Evolutionary conservation across 1,140 invertebrate genomes (phyloP), one percentile per base, ranked within the genome.

Genomic region (Eufriesea mexicana): DNA sequence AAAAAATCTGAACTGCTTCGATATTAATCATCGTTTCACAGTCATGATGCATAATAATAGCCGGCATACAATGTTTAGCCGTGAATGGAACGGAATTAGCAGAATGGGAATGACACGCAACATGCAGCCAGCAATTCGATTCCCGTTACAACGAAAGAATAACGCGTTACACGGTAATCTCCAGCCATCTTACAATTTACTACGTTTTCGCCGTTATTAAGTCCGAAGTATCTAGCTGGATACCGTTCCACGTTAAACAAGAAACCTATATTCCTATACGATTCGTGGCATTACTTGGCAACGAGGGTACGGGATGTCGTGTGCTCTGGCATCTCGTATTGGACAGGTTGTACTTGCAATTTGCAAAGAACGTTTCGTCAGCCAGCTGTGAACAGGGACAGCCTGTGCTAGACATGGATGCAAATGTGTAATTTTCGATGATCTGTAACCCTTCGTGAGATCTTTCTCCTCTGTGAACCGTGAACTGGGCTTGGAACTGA

Each of bases 21-120:
- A 64, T 64, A 28, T 18, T 61, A 61, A 61, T 64, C 20, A 28
- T 23, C 20, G 12, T 42, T 42, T 20, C 14, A 45, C 23, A 25
- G 18, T 54, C 45, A 51, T 35, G n/a, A 28, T 0, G 18, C 2
- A 23, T 16, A 55, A 35, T 64, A 73, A 79, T 54, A 16, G 47
- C 28, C 12, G n/a, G 25, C 54, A 20, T 14, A 59, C 61, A 73
- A 72, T 62, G 67, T 64, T 80, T 62, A 45, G 54, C 67, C 74
- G 67, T 28, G 73, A 85, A 84, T 57, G 75, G 78, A 74, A 84
- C 81, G 71, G 82, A 87, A 87, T 87, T 87, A 87, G 59, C 12
- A 64, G 76, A 80, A 87, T 87, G 82, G 28, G 86, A 87, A 87
- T 87, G 85, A 87, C 86, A 87, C 82, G 86, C 85, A 87, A 84